Base-by-base conservation (phyloP, 2,797 vertebrate genomes). In the Mormyrops boulengeri region DNA sequence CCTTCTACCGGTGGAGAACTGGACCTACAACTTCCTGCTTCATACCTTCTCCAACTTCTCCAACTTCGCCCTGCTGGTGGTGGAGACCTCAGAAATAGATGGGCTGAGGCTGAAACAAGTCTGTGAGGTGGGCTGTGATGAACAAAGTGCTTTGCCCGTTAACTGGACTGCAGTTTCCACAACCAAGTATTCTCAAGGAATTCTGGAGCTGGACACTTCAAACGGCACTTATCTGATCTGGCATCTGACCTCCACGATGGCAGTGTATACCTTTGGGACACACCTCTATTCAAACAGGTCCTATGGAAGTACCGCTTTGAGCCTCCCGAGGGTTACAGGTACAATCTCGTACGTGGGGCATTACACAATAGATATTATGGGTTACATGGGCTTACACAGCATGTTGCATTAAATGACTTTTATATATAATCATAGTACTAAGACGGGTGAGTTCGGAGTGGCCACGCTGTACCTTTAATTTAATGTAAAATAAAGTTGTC, bases 281-380 rank as follows among this genome's bases (percentile, higher is more conserved):
- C 2, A 0, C 0, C 2, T 14, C 2, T 22, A 17, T 0, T 0
- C 0, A 0, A 0, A 0, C 0, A 0, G 0, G 6, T 0, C 0
- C 41, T 94, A 93, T 89, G 94, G 93, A 26, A 93, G 94, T 82
- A 92, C 94, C 0, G 96, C 95, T 1, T 1, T 93, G 0, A 11
- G 89, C 77, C 0, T 96, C 89, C 94, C 91, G 38, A 85, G 4
- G 0, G 5, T 1, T 12, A 91, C 95, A 94, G 96, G 96, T 96
- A 93, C 38, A 2, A 17, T 38, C 34, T 44, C 34, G 44, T 17
- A 41, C 1, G 6, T 44, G 38, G 34, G 34, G 6, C 14, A 9
- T 19, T 80, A 80, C 38, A 12, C 38, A 44, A 3, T 80, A 8
- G 73, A 44, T 41, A 38, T 17, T 90, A 53, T 85, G 26, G 73